Base-by-base conservation (phyloP, 2,888 invertebrate species). In the Drosophila longiperda region DNA sequence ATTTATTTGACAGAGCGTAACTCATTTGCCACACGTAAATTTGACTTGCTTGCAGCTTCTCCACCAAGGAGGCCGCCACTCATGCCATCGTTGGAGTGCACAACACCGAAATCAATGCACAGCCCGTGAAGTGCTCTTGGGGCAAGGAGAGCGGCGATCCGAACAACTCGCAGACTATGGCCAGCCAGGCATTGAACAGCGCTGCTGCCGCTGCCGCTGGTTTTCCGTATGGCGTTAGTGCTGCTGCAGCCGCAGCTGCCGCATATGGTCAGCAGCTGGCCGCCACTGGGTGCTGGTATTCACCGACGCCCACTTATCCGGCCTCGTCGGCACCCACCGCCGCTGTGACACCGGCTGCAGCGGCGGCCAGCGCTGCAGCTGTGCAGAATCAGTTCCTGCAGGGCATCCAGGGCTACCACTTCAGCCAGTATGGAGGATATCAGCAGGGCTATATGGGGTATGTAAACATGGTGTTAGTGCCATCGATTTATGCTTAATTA, bases 101-200 rank as follows among this genome's bases (percentile, higher is more conserved):
- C 94, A 99, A 99, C 93, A 97, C 98, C 7, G 99, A 99, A 91
- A 97, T 99, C 83, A 97, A 97, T 93, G 99, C 99, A 0, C 98
- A 99, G 93, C 96, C 97, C 0, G 98, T 99, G 62, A 99, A 99
- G 93, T 99, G 99, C 94, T 99, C 99, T 88, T 99, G 99, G 99
- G 99, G 99, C 68, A 99, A 99, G 94, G 99, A 99, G 93, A 98
- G 98, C 32, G 97, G 98, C 3, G 98, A 98, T 92, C 97, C 97
- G 1, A 97, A 97, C 93, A 97, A 97, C 90, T 96, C 97, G 7
- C 96, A 97, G 91, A 95, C 94, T 1, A 93, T 95, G 83, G 94
- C 95, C 76, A 96, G 96, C 91, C 97, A 93, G 89, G 93, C 93
- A 45, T 87, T 93, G 75, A 93, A 92, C 77, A 93, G 92, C 68